Conservation (phyloP, 2,888 invertebrate species). For the Nudaria mundana region DNA sequence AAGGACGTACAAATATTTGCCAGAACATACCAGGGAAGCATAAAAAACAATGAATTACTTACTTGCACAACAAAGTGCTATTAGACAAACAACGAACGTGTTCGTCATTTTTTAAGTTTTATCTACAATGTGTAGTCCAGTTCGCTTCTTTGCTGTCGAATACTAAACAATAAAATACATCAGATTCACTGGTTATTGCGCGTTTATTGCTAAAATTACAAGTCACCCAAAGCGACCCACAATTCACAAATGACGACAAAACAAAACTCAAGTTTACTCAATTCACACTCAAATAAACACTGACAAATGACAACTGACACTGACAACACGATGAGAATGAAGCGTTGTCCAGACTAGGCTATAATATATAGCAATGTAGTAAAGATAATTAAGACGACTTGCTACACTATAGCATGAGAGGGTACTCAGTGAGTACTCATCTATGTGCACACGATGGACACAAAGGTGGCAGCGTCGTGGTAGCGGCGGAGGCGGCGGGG, state of each 20-base stretch:
- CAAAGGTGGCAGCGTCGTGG: no score
- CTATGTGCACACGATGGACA: no score
- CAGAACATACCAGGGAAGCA: slow-evolving; percentile 18
- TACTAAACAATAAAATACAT: slow-evolving; percentile 53
- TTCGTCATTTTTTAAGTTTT: slow-evolving; percentile 61
- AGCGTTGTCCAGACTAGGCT: no score
- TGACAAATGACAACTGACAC: neutral
- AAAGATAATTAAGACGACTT: no score
- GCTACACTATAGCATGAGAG: no score
- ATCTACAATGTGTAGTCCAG: slow-evolving; percentile 40
- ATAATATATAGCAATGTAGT: no score
- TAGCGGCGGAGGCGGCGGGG: no score
- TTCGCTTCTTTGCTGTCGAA: slow-evolving; percentile 42
- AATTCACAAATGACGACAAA: neutral
- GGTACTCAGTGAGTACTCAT: no score
- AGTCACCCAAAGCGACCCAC: slow-evolving; percentile 35
- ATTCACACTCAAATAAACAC: neutral
- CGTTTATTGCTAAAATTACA: slow-evolving; percentile 54
- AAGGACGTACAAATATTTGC: slow-evolving; percentile 39
- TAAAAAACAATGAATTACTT: slow-evolving; percentile 38
- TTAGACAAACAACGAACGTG: slow-evolving; percentile 67
- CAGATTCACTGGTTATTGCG: slow-evolving; percentile 70
- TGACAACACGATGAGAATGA: no score
- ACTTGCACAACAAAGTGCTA: slow-evolving; percentile 64
- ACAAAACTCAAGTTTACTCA: neutral